A percentile compares a stretch with the other conserved stretches of the same genome.
These are phyloP conservation scores for Rhopalosiphum maidis DNA, from an alignment of 1,140 invertebrate species.

Conservation along the genomic window DNA sequence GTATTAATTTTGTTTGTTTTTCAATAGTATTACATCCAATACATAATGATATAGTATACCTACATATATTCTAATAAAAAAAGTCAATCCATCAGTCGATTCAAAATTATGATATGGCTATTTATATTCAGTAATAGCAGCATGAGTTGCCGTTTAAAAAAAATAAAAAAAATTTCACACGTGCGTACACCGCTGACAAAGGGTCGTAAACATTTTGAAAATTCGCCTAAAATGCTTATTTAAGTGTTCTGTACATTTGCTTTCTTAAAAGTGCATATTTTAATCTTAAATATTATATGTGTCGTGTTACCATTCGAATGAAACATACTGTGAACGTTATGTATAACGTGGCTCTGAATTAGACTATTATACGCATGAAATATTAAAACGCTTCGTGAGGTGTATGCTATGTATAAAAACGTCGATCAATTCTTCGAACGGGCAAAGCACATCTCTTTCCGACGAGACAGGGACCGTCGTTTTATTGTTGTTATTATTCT, in stretches of 20 bases:
- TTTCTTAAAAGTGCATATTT: background rate
- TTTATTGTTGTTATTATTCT: constrained; percentile 14
- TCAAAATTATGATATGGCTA: too few relatives aligned
- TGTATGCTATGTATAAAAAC: background rate
- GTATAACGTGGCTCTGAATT: background rate
- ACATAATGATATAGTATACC: too few relatives aligned
- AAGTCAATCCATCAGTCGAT: too few relatives aligned
- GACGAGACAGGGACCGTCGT: background rate
- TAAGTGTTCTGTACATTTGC: background rate
- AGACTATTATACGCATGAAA: background rate
- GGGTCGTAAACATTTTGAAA: too few relatives aligned
- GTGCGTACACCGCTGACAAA: too few relatives aligned
- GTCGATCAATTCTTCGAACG: background rate
- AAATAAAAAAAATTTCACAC: too few relatives aligned
- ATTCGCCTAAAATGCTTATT: too few relatives aligned
- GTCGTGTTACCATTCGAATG: background rate
- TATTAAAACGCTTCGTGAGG: background rate
- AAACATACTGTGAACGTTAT: background rate
- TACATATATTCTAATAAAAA: too few relatives aligned
- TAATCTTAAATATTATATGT: background rate
- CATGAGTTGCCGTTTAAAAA: too few relatives aligned
- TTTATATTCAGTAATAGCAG: too few relatives aligned
- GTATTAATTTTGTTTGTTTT: too few relatives aligned
- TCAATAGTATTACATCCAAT: too few relatives aligned
- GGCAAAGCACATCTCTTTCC: background rate